These are phyloP conservation scores for Forficula auricularia DNA, from an alignment of 1,140 invertebrate species.

Conservation along the genomic window DNA sequence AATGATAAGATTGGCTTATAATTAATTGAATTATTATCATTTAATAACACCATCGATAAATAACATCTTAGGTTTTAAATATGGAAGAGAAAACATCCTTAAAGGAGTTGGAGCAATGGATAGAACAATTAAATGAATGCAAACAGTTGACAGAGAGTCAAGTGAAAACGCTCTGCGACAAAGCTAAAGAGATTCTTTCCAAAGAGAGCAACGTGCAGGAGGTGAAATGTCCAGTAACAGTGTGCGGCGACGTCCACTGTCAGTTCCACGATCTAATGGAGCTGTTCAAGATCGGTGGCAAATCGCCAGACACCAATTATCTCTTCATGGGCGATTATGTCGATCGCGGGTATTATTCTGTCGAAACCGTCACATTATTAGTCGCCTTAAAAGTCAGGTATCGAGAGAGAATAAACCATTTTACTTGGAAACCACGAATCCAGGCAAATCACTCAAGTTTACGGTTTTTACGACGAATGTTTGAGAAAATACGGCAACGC, in stretches of 20 bases:
- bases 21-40: too few species aligned
- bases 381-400: conserved; percentile 58
- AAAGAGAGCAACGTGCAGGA: conserved; percentile 99
- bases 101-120: conserved; percentile 98
- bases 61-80: conserved; percentile 10
- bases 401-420: conserved; percentile 19
- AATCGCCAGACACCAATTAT: conserved; percentile 98
- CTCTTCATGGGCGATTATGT: conserved; percentile 99
- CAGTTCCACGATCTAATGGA: conserved; percentile 99
- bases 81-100: conserved; percentile 87
- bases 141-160: conserved; percentile 99
- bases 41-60: conserved; percentile 32
- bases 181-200: conserved; percentile 98
- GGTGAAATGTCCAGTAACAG: conserved; percentile 98
- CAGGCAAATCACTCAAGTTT: conserved; percentile 36
- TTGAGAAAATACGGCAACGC: conserved; percentile 47
- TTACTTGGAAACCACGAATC: conserved; percentile 6
- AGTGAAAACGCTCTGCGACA: conserved; percentile 99
- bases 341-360: conserved; percentile 98
- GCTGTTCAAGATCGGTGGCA: conserved; percentile 96
- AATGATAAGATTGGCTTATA: too few species aligned
- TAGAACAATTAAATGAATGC: conserved; percentile 99
- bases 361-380: conserved; percentile 95
- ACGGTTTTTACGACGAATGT: conserved; percentile 55
- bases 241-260: conserved; percentile 98